phyloP scores from a whole-genome alignment of 1,140 invertebrate species.

The Hetaerina americana region DNA sequence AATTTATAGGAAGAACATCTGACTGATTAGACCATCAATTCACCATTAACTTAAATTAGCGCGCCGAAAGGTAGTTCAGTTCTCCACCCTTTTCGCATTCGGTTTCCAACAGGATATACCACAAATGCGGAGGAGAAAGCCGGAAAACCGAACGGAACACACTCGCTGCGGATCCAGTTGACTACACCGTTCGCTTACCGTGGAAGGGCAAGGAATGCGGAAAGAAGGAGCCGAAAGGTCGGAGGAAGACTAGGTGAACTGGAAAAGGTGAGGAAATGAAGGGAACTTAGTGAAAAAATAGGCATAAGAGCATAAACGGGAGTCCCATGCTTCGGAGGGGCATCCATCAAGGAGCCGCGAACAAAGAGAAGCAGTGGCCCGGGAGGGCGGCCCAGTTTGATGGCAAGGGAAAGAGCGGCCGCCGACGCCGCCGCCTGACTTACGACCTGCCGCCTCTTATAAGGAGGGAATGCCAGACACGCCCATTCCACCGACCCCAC shows the following conservation, averaged over 20 bases:
- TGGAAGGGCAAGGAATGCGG: no score
- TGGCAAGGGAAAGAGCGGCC: no score
- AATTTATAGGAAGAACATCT: no score
- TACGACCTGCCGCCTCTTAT: neutral
- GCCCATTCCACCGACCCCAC: no score
- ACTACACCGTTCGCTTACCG: no score
- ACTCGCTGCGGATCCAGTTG: no score
- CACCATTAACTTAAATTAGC: no score
- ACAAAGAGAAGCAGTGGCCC: neutral
- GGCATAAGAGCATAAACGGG: neutral
- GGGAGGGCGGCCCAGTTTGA: no score
- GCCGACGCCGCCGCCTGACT: neutral
- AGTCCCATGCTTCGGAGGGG: neutral
- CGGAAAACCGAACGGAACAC: neutral
- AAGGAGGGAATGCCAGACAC: neutral
- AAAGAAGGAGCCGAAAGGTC: neutral
- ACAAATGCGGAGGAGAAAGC: neutral
- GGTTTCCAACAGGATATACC: no score
- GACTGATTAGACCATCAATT: no score
- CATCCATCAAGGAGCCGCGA: neutral
- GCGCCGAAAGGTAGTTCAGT: no score
- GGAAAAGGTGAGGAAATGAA: neutral
- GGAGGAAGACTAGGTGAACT: neutral
- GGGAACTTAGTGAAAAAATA: neutral
- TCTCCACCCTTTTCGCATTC: no score